These are phyloP conservation scores for Pterocles gutturalis DNA, from an alignment of 2,113 vertebrate species.

Conservation along the genomic window DNA sequence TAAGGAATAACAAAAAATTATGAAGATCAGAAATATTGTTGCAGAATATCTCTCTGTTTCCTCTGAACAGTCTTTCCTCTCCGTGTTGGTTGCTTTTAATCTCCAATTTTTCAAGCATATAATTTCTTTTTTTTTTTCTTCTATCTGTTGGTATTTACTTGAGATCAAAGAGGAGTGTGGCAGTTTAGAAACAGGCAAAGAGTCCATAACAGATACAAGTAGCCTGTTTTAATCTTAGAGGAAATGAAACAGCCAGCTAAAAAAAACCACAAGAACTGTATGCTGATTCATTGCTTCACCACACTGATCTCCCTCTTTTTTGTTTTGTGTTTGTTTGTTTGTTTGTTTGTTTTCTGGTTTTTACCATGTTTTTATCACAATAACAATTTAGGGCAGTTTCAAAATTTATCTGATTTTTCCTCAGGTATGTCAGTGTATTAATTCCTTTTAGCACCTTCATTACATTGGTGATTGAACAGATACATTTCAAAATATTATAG, in stretches of 20 bases:
- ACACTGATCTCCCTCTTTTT: neutral
- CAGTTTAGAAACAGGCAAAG: neutral
- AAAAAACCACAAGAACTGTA: neutral
- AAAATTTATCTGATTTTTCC: neutral
- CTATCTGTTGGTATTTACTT: neutral
- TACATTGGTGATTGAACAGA: neutral
- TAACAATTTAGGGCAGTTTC: neutral
- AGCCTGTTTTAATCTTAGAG: fast-evolving
- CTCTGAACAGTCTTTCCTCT: neutral
- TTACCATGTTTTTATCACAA: neutral
- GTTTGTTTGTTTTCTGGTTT: neutral
- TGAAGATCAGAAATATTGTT: neutral
- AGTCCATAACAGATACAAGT: neutral
- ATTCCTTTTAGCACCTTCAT: neutral
- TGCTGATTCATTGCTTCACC: neutral
- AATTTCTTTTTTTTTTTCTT: neutral
- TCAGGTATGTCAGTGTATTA: neutral
- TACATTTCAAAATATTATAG: neutral
- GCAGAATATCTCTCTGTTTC: neutral
- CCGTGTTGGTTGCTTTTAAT: neutral
- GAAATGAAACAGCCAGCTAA: neutral
- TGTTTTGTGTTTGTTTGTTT: neutral
- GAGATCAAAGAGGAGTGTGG: neutral
- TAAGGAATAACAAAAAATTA: neutral
- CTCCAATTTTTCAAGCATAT: neutral